Base-by-base conservation (phyloP, 2,113 vertebrate genomes). In the Myotis davidii region DNA sequence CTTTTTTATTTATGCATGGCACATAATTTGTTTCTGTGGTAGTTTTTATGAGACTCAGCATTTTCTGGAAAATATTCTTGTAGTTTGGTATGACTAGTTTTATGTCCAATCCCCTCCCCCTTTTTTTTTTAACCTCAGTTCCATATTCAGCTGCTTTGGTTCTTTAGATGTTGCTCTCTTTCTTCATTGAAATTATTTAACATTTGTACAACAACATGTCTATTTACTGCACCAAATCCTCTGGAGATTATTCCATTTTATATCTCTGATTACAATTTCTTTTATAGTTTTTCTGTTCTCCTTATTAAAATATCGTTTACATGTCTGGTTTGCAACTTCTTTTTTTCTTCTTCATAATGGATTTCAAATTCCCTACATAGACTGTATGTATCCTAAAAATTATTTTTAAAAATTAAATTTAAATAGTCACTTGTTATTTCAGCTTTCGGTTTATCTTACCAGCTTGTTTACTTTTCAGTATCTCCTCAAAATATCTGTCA, bases 111-210 rank as follows among this genome's bases (percentile, higher is more conserved):
- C 7, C 14, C 65, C 7, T 11, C 16, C 1, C 25, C 10, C 61
- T 2, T 25, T 56, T 6, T 54, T 9, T 54, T 67, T 69, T 67
- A 79, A n/a, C 84, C 17, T 86, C 48, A 52, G 32, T 85, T 61
- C 50, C 20, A 70, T 73, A 48, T 77, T n/a, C 3, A 83, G 7
- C 59, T 92, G 54, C 10, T 73, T 87, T 61, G 54, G 0, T 84
- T 85, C 29, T 94, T 87, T 93, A 93, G 42, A 64, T 52, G n/a
- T 64, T 21, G 61, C 59, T 74, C 18, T 27, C 5, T 91, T 88
- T 79, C 67, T 82, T 96, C 72, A 61, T 29, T 83, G 82, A 94
- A 92, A 72, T 69, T 82, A 56, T 21, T 54, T 92, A 29, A 42
- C 37, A 59, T 86, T 39, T 50, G 0, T 86, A 70, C 9, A 69